Base-by-base conservation (phyloP, 2,888 invertebrate genomes). In the Amphiduros pacificus region DNA sequence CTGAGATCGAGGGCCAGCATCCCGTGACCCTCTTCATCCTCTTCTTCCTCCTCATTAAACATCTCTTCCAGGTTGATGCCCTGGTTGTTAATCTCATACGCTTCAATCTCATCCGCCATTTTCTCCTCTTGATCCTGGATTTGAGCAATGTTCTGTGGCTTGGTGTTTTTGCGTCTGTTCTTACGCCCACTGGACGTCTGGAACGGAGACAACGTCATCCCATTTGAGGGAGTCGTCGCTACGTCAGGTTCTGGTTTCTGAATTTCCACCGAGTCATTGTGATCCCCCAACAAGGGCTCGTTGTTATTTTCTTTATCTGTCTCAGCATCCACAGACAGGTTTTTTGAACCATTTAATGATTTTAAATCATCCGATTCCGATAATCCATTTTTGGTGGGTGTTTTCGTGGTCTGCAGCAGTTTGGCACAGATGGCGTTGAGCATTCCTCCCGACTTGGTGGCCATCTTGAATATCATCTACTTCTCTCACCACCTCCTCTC, bases 161-260 rank as follows among this genome's bases (percentile, higher is more conserved):
- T 88, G 82, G 91, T 90, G 80, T 91, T 90, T 82, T 91, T 91
- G 71, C 91, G 84, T 74, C 90, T 90, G 84, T 90, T 90, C 74
- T 89, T 86, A 80, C 89, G 88, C 28, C 72, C 65, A n/a, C n/a
- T n/a, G n/a, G n/a, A n/a, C n/a, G n/a, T n/a, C n/a, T n/a, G n/a
- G n/a, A n/a, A n/a, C n/a, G n/a, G n/a, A n/a, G n/a, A n/a, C n/a
- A n/a, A n/a, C n/a, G n/a, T n/a, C n/a, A n/a, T n/a, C n/a, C n/a
- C n/a, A n/a, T n/a, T n/a, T n/a, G n/a, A n/a, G n/a, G n/a, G n/a
- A n/a, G n/a, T n/a, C n/a, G n/a, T n/a, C n/a, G n/a, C n/a, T n/a
- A 36, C 36, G 36, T 17, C 36, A 5, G 5, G 6, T 44, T 44
- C 22, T n/a, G 26, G 4, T 14, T 36, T 20, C 24, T 11, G 6